These are phyloP conservation scores for Halocynthia aurantium DNA, from an alignment of 23 tunicate genomes.

Conservation along the genomic window DNA sequence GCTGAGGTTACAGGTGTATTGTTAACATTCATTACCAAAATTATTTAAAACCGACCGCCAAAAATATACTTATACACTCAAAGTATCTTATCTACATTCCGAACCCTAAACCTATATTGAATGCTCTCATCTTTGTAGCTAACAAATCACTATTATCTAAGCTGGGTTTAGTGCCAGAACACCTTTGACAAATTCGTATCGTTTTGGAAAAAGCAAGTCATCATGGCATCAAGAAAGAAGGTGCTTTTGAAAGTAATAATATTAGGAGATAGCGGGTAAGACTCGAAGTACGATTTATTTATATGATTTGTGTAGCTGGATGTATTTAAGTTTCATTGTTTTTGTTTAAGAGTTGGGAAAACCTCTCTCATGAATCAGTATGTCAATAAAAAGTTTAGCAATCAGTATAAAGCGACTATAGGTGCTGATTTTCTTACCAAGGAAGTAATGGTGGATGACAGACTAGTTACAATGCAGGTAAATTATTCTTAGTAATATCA, in stretches of 20 bases:
- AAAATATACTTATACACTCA: no score
- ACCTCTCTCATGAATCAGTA: slow-evolving; percentile 95
- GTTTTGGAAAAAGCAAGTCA: not conserved
- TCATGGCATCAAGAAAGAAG: slow-evolving; percentile 87
- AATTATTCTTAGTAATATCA: not conserved
- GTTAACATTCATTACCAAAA: no score
- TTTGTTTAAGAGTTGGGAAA: slow-evolving; percentile 64
- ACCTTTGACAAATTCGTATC: no score
- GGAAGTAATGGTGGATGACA: slow-evolving; percentile 91
- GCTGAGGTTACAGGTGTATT: no score
- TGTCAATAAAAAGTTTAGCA: slow-evolving; percentile 89
- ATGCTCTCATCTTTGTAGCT: no score
- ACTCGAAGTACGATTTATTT: not conserved
- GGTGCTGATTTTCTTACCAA: slow-evolving; percentile 94
- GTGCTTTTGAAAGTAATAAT: slow-evolving; percentile 87
- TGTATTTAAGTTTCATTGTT: not conserved
- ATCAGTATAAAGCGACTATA: slow-evolving; percentile 91
- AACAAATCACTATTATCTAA: no score
- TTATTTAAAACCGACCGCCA: no score
- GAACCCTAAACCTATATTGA: no score
- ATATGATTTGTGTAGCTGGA: not conserved
- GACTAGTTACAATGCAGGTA: slow-evolving; percentile 92
- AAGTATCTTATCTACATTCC: no score
- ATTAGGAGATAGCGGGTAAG: slow-evolving; percentile 82
- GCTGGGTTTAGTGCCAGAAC: no score